Base-by-base conservation (phyloP, 1,140 invertebrate genomes). In the Neoseiulus cucumeris region DNA sequence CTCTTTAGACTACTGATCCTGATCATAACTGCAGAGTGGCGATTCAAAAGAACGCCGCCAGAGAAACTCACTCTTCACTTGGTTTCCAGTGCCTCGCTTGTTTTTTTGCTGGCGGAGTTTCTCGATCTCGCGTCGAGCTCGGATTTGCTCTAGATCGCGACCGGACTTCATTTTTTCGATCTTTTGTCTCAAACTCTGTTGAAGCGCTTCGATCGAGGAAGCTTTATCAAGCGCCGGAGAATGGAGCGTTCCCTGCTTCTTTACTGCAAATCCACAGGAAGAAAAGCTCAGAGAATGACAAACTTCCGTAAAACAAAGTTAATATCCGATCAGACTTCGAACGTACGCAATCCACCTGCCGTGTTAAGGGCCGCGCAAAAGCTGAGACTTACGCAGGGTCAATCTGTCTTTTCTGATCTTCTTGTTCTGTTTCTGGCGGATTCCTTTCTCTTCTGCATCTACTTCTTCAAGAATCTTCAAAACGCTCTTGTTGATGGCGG, bases 361-460 rank as follows among this genome's bases (percentile, higher is more conserved):
- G n/a, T n/a, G n/a, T n/a, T n/a, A n/a, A n/a, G n/a, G n/a, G n/a
- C n/a, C n/a, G n/a, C n/a, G n/a, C n/a, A n/a, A n/a, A n/a, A 39
- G 33, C 33, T 39, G 4, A 39, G 4, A 39, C 33, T 25, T 59
- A 17, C 25, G 9, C 4, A 59, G 25, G 22, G 25, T 25, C 33
- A 59, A 33, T 29, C 51, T 25, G 33, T 59, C 51, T 59, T 59
- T 76, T 75, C 67, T 71, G 55, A 67, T 76, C 73, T 51, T 75
- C 66, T 65, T 74, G 72, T 33, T 74, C 71, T 66, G 74, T 68
- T 68, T 65, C 22, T 73, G 70, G 65, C 72, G 72, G 65, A 74
- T 74, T 44, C 69, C 68, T 14, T 70, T 64, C 28, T 76, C 71
- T 67, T 72, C 72, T 4, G 67, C 44, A 45, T 73, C 72, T 9